Base-by-base conservation (phyloP, 1,140 invertebrate species). In the Drosophila santomea region DNA sequence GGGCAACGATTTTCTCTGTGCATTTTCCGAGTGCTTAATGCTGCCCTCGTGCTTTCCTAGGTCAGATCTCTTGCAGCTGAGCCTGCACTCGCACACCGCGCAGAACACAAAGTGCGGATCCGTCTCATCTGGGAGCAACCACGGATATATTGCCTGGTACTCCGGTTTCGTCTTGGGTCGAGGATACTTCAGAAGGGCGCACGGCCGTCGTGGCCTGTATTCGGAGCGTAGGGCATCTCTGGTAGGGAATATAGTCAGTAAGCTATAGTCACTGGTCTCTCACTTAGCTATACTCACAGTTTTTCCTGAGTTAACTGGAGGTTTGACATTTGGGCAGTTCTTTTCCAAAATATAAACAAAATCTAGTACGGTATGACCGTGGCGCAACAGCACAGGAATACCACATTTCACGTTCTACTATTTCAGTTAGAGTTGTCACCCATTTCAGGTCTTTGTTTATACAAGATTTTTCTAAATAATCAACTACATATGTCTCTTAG, bases 71-170 rank as follows among this genome's bases (percentile, higher is more conserved):
- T 90, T 90, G 17, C 86, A 89, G 47, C 86, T 90, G 2, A 90
- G 62, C 0, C 85, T 55, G 20, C 85, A 90, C 45, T 90, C 85
- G 35, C 85, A 90, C 5, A 90, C 50, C 7, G 82, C 78, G 41
- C 85, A 90, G 43, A 90, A 90, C 12, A 90, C 85, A 48, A 90
- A 90, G 54, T 90, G 86, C 14, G 85, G 86, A 86, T 90, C 85
- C 2, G 78, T 90, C 45, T 90, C 85, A 44, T 90, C 85, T 1
- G 83, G 67, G 48, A 90, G 60, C 4, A 90, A 59, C 85, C 85
- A 90, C 11, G 85, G 85, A 58, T 90, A 90, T 60, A 85, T 45
- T 0, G 63, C 71, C 48, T 79, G 86, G 43, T 90, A 90, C 39
- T 90, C 85, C 14, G 85, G 85, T 54, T 90, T 90, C 45, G 86